phyloP scores from a whole-genome alignment of 2,888 invertebrate species.

The Nephrotoma appendiculata region DNA sequence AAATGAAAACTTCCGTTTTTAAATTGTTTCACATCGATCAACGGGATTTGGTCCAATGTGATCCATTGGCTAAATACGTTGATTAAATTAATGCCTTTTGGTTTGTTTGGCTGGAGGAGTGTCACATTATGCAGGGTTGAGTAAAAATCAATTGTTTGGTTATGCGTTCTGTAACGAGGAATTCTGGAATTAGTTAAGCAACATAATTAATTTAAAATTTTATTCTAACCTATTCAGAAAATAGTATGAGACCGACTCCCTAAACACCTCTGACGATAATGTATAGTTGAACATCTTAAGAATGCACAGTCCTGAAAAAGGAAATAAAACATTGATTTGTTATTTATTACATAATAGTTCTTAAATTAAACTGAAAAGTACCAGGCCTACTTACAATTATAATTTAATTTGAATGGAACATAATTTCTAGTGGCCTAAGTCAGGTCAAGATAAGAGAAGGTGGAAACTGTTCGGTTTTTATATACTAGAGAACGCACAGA shows the following conservation, averaged over 20 bases:
- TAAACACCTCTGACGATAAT: slow-evolving; percentile 3
- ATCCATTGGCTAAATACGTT: slow-evolving; percentile 4
- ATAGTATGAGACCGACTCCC: slow-evolving; percentile 5
- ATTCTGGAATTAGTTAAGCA: neutral
- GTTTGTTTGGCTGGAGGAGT: neutral
- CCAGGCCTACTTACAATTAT: too few relatives aligned
- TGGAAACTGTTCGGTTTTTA: too few relatives aligned
- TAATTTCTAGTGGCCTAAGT: too few relatives aligned
- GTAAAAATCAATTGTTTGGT: neutral
- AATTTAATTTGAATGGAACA: too few relatives aligned
- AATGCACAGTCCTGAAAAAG: neutral
- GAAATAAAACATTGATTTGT: too few relatives aligned
- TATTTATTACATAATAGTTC: too few relatives aligned
- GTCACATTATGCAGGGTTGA: neutral
- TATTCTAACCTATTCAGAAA: slow-evolving; percentile 6
- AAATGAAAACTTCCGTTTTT: neutral
- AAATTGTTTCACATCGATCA: slow-evolving; percentile 1
- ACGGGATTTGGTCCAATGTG: slow-evolving; percentile 5
- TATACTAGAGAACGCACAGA: too few relatives aligned
- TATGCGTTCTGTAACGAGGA: neutral
- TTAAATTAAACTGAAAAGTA: too few relatives aligned
- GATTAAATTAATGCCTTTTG: neutral
- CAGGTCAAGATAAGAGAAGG: too few relatives aligned
- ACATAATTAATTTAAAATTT: neutral
- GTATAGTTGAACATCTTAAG: slow-evolving; percentile 7